A percentile compares a stretch with the other conserved stretches of the same genome.
Evolutionary conservation across 1,140 invertebrate species (phyloP).

Genomic region (Orius insidiosus): DNA sequence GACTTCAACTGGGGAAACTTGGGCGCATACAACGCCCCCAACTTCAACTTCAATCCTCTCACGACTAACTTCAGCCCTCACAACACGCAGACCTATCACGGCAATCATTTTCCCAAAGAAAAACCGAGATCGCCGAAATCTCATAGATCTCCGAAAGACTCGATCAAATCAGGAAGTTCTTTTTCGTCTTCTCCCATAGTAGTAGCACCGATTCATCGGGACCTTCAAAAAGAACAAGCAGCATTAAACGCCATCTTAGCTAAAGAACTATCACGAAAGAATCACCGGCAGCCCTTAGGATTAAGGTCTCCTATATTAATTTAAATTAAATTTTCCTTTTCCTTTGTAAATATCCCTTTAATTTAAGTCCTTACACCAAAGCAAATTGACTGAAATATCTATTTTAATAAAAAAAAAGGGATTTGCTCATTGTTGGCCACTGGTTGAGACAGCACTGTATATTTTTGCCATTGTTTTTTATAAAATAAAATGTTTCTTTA

Average conservation of each 20-base stretch:
- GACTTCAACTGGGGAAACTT: constrained; percentile 5
- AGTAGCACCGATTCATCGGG: constrained; percentile 1
- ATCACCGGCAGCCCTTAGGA: constrained; percentile 7
- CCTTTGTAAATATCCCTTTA: too few species aligned
- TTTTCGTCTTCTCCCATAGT: constrained; percentile 8
- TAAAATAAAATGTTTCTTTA: too few species aligned
- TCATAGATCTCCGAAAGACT: constrained; percentile 1
- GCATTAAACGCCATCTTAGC: constrained; percentile 14
- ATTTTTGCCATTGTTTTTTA: too few species aligned
- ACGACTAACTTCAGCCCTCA: too few species aligned
- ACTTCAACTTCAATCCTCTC: constrained; percentile 2
- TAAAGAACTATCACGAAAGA: constrained; percentile 14
- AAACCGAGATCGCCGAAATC: neutral
- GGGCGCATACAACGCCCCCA: neutral
- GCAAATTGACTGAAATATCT: too few species aligned
- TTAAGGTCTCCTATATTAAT: constrained; percentile 4
- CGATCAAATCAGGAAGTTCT: neutral
- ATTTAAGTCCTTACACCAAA: too few species aligned
- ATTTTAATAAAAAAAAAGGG: too few species aligned
- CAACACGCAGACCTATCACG: neutral
- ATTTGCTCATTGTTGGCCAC: too few species aligned
- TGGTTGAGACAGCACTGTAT: too few species aligned
- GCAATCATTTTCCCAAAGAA: neutral
- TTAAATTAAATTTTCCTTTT: too few species aligned
- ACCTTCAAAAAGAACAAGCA: constrained; percentile 6